A percentile compares a stretch with the other conserved stretches of the same genome.
Evolutionary conservation across 1,140 invertebrate species (phyloP).

Genomic region (Nasonia longicornis): DNA sequence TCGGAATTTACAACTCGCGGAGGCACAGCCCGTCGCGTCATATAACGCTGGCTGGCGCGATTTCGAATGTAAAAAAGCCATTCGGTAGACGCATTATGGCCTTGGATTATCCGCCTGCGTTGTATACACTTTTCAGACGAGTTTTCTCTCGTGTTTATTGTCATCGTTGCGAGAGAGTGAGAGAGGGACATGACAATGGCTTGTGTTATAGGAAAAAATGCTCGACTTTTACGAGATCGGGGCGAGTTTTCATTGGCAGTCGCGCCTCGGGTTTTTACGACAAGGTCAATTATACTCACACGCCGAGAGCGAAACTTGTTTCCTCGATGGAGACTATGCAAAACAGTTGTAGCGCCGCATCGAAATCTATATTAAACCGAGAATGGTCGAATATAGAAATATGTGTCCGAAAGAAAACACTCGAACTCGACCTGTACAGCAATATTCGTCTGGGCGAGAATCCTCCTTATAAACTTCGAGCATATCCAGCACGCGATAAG

Average conservation of each 20-base stretch:
- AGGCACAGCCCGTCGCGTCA: conserved; percentile 6
- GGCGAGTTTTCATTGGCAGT: no score
- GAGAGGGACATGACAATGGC: not conserved
- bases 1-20: conserved; percentile 24
- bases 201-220: not conserved
- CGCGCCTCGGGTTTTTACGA: no score
- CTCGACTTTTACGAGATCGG: conserved; percentile 9
- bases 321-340: not conserved
- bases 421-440: not conserved
- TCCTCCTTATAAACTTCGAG: not conserved
- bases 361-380: not conserved
- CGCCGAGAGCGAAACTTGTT: no score
- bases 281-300: no score
- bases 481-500: not conserved
- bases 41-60: not conserved
- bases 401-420: not conserved
- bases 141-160: not conserved
- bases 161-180: not conserved
- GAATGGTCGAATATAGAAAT: not conserved
- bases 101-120: not conserved
- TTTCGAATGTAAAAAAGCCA: conserved; percentile 32
- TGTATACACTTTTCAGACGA: conserved; percentile 14
- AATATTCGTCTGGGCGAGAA: not conserved
- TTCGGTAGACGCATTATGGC: conserved; percentile 27
- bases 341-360: not conserved